These are phyloP conservation scores for Parus major DNA, from an alignment of 2,113 vertebrate species.

Conservation along the genomic window DNA sequence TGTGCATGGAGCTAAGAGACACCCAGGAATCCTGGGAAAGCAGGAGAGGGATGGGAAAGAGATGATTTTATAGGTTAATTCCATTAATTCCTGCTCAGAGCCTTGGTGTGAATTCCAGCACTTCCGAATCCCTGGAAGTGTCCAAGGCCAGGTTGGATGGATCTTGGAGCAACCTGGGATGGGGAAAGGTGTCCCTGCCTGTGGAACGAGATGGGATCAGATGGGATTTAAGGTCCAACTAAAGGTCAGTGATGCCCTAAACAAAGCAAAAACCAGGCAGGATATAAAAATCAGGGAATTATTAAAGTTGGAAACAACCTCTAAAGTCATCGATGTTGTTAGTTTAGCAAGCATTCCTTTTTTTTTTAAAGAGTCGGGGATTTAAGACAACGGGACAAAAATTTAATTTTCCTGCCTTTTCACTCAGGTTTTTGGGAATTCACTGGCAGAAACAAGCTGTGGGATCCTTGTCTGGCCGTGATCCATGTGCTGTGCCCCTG, in stretches of 20 bases:
- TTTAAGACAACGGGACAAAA: neutral
- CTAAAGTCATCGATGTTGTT: neutral
- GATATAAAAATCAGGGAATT: neutral
- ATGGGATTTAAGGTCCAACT: neutral
- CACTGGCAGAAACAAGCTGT: neutral
- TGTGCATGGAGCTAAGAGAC: neutral
- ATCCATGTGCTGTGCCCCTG: neutral
- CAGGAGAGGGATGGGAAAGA: neutral
- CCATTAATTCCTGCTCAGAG: neutral
- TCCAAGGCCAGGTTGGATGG: rapidly evolving
- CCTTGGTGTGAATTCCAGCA: rapidly evolving
- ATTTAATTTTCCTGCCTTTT: neutral
- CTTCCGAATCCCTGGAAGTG: neutral
- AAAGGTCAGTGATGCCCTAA: neutral
- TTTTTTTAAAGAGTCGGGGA: neutral
- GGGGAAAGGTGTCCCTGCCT: neutral
- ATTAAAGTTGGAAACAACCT: rapidly evolving
- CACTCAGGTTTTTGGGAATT: neutral
- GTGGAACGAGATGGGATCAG: neutral
- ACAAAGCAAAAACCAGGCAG: neutral
- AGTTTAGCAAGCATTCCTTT: rapidly evolving
- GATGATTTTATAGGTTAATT: neutral
- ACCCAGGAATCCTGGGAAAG: neutral
- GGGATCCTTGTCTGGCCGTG: neutral
- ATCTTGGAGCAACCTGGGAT: neutral